Conservation (phyloP, 1,140 invertebrate genomes). For the Lepidurus packardi region DNA sequence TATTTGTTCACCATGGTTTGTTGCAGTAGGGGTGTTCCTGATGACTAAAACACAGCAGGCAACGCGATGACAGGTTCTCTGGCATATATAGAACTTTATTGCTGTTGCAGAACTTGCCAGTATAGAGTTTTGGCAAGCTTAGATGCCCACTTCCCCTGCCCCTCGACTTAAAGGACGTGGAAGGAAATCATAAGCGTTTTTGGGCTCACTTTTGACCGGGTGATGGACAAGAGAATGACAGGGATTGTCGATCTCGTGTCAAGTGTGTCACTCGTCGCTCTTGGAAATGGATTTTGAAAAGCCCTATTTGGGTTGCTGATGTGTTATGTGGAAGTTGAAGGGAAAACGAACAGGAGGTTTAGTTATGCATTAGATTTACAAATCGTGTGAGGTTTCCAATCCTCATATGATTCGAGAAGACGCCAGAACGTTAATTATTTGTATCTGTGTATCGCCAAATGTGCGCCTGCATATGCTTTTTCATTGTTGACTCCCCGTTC, state of each 20-base stretch:
- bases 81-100: not conserved
- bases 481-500: not conserved
- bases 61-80: not conserved
- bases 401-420: not conserved
- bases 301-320: too few species aligned
- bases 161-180: not conserved
- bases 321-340: not conserved
- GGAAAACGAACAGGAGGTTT: conserved; percentile 6
- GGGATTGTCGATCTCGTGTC: conserved; percentile 12
- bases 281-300: not conserved
- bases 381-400: not conserved
- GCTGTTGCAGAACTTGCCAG: not conserved
- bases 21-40: conserved; percentile 11
- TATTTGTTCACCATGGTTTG: not conserved
- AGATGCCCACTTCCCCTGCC: too few species aligned
- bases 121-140: not conserved
- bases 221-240: conserved; percentile 19
- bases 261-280: not conserved
- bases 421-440: not conserved
- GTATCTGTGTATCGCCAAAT: not conserved
- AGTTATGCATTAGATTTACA: not conserved
- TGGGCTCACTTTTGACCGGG: not conserved
- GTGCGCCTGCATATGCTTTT: not conserved
- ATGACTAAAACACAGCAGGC: conserved; percentile 18
- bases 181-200: not conserved